Percentiles rank a stretch among this genome's conserved stretches.
Conservation (phyloP, 2,888 invertebrate genomes). For the Pomacea canaliculata region DNA sequence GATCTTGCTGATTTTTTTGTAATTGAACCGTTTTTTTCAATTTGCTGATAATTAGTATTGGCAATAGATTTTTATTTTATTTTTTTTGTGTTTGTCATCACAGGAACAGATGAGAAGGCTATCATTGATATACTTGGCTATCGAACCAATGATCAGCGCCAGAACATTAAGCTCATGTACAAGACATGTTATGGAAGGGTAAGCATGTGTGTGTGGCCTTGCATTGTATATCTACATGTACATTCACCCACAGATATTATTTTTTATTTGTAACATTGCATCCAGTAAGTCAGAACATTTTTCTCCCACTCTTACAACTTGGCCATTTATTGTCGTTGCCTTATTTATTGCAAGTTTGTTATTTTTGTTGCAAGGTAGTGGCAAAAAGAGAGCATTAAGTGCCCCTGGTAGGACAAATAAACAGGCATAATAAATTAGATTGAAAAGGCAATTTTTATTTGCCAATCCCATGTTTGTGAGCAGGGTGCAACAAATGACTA, state of each 20-base stretch:
- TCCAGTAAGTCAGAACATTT: neutral
- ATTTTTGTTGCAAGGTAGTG: neutral
- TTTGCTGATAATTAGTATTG: no score
- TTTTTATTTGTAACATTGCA: neutral
- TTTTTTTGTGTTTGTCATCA: neutral
- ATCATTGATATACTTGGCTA: constrained; percentile 65
- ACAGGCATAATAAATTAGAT: neutral
- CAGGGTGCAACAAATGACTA: no score
- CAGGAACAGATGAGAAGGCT: constrained; percentile 69
- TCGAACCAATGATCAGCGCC: constrained; percentile 61
- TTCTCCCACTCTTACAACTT: no score
- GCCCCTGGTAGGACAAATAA: neutral
- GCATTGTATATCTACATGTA: neutral
- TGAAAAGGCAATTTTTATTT: no score
- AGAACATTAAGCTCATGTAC: constrained; percentile 64
- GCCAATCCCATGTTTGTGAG: no score
- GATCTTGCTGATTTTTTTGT: no score
- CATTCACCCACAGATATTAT: neutral
- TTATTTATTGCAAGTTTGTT: no score
- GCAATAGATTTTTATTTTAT: no score
- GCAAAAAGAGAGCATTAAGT: neutral
- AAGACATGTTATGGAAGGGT: constrained; percentile 65
- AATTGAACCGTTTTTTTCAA: no score
- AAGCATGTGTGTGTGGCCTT: constrained; percentile 18
- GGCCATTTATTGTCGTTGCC: no score